phyloP scores from a whole-genome alignment of 2,888 invertebrate genomes.

The Microdon myrmicae region DNA sequence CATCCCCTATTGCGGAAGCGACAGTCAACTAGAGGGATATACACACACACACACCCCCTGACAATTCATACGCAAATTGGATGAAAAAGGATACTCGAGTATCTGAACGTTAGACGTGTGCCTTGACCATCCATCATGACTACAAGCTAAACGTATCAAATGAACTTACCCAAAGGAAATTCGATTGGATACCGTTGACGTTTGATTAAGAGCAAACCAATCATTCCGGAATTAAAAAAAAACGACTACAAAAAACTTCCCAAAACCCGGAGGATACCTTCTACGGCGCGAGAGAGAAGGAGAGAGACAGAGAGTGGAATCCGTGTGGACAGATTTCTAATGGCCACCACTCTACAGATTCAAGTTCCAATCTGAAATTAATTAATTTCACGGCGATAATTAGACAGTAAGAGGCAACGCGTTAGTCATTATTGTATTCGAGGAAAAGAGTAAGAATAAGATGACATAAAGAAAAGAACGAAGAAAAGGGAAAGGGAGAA shows the following conservation, averaged over 20 bases:
- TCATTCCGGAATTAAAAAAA: slow-evolving; percentile 13
- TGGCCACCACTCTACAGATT: slow-evolving; percentile 25
- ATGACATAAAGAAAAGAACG: slow-evolving; percentile 1
- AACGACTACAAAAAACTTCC: not conserved
- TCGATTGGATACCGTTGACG: slow-evolving; percentile 46
- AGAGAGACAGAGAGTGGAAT: not conserved
- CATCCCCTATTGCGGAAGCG: no score
- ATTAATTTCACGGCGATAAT: slow-evolving; percentile 40
- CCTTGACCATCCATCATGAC: slow-evolving; percentile 7
- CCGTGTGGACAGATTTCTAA: slow-evolving; percentile 24
- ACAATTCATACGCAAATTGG: slow-evolving; percentile 29
- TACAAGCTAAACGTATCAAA: slow-evolving; percentile 19
- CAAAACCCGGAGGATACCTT: no score
- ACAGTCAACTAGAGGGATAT: no score
- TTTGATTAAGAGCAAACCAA: slow-evolving; percentile 44
- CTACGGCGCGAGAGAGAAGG: not conserved
- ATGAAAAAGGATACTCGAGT: slow-evolving; percentile 12
- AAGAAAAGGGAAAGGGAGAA: not conserved
- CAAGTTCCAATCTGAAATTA: slow-evolving; percentile 41
- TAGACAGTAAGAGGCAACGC: slow-evolving; percentile 8
- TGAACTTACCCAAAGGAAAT: slow-evolving; percentile 31
- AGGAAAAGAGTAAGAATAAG: not conserved
- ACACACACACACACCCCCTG: not conserved
- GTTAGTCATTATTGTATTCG: slow-evolving; percentile 21
- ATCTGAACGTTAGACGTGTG: slow-evolving; percentile 24